Evolutionary conservation across 1,140 invertebrate genomes (phyloP), one percentile per base, ranked within the genome.

Genomic region (Eupristina koningsbergeri): DNA sequence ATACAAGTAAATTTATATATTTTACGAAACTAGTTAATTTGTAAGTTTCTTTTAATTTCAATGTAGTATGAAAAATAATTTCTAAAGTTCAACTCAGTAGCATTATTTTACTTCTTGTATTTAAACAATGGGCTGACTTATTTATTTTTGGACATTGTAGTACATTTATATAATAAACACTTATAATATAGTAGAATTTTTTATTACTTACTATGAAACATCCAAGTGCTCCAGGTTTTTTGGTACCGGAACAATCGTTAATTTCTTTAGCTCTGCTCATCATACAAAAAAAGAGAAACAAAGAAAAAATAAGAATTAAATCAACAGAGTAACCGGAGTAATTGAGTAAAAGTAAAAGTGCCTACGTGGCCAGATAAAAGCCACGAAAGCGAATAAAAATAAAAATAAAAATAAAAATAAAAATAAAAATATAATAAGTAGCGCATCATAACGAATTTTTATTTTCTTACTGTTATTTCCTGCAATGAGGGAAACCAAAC

Each of bases 171-270:
- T n/a, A n/a, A n/a, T n/a, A n/a, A n/a, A 45, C 11, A 45, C 5
- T 45, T 45, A 45, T 11, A 45, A 11, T 45, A 45, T 7, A 11
- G 11, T 45, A 45, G 41, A 7, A 45, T 45, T 45, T 7, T 45
- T 7, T 5, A n/a, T 45, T 82, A 93, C 93, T 93, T 87, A 94
- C 93, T 96, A 94, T 9, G 96, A 96, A 19, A 97, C 94, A 88
- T 97, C 95, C 29, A 97, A 91, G 86, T 96, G 95, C 85, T 95
- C 94, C 41, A 97, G 91, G 88, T 95, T 94, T 8, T 92, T 90
- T 26, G 96, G 96, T 45, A 94, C 92, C 69, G 95, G 94, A 58
- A 93, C 93, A 34, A 95, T 94, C 0, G 90, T 94, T 50, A 96
- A 88, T 85, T 93, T 95, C 87, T 94, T 95, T 69, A 96, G 89